Conservation (phyloP, 2,113 vertebrate genomes). For the Echinops telfairi region DNA sequence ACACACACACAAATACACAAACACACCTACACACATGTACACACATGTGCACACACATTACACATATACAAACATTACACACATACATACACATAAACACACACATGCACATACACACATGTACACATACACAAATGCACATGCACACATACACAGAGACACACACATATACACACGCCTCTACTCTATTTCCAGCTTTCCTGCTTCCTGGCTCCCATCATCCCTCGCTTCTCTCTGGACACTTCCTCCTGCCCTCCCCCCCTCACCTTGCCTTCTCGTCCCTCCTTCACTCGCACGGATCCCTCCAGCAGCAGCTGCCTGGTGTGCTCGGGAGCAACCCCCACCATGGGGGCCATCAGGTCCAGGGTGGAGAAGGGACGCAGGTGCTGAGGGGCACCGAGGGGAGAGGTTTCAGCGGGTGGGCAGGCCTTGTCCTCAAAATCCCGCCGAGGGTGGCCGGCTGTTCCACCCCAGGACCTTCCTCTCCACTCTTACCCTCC, state of each 20-base stretch:
- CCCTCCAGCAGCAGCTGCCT: constrained; percentile 90
- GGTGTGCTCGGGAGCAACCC: constrained; percentile 81
- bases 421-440: neutral
- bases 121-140: neutral
- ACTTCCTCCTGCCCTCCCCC: no score
- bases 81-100: no score
- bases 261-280: constrained; percentile 91
- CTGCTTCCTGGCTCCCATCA: neutral
- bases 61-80: no score
- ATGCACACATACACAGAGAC: no score
- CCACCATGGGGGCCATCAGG: constrained; percentile 87
- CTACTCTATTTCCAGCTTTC: no score
- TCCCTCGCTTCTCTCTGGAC: no score
- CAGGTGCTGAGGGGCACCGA: constrained; percentile 83
- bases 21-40: neutral
- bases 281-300: constrained; percentile 87
- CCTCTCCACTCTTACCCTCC: neutral
- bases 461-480: neutral
- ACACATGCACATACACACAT: neutral
- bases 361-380: constrained; percentile 87
- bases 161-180: neutral
- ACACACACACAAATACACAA: neutral
- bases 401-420: neutral
- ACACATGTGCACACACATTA: neutral
- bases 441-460: neutral